Evolutionary conservation across 1,140 invertebrate genomes (phyloP), one percentile per base, ranked within the genome.

Genomic region (Leptopilina boulardi): DNA sequence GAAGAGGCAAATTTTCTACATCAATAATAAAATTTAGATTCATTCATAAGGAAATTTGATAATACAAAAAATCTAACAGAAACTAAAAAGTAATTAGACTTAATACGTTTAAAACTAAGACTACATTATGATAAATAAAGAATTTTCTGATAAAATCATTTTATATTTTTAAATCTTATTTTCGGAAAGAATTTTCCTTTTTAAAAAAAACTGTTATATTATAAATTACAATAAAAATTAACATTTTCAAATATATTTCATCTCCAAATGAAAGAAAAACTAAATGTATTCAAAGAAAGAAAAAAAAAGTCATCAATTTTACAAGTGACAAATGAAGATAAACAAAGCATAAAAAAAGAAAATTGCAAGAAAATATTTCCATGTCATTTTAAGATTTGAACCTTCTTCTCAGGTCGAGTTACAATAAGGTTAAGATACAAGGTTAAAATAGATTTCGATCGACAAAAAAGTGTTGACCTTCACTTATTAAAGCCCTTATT

Each of bases 401-500:
- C 47, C 47, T 18, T 51, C 0, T 44, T 44, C 15, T 15, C 42
- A 51, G 47, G 47, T 51, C 47, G 6, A 18, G n/a, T 18, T 18
- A 51, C 47, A 51, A 18, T n/a, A 51, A 51, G 47, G 47, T 51
- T 66, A 66, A 66, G 21, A 66, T 30, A 66, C 59, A 66, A 66
- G 26, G 59, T 66, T 66, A 66, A 26, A 30, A 26, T 30, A 30
- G 23, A 66, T 66, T 66, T 66, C 59, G 59, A 66, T 66, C 59
- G 56, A 23, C 18, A 75, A 51, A 34, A 70, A 71, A 80, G 13
- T 30, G 73, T 21, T n/a, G 56, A 42, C 51, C 42, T 74, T 56
- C 54, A 74, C 73, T 56, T 74, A 11, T 9, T 59, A 59, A 59
- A 66, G 15, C 59, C 59, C 59, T 66, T 66, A 66, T 66, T 66